phyloP scores from a whole-genome alignment of 1,140 invertebrate species.

The Drosophila funebris region DNA sequence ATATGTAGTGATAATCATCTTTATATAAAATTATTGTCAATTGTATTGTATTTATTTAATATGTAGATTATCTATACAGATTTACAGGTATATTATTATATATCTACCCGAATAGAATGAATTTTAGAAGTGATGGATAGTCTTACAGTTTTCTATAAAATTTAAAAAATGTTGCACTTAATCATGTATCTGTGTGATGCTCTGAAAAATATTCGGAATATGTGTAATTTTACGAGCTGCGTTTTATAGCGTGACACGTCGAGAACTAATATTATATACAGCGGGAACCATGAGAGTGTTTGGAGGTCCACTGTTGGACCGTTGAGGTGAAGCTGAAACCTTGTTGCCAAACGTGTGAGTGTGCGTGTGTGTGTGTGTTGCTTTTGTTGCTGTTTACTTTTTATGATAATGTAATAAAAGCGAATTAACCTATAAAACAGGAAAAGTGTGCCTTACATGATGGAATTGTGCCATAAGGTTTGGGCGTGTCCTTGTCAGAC shows the following conservation, averaged over 20 bases:
- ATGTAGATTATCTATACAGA: too few species aligned
- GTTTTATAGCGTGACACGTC: conserved; percentile 56
- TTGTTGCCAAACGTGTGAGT: conserved; percentile 51
- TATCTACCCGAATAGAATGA: background rate
- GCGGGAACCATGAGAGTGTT: conserved; percentile 2
- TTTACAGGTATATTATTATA: background rate
- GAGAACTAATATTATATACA: conserved; percentile 34
- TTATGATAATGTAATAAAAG: conserved; percentile 83
- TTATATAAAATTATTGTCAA: too few species aligned
- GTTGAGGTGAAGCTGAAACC: conserved; percentile 64
- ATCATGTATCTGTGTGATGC: background rate
- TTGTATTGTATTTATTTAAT: too few species aligned
- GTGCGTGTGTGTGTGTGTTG: conserved; percentile 13
- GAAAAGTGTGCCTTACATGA: conserved; percentile 77
- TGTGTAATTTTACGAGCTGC: conserved; percentile 59
- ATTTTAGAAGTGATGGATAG: background rate
- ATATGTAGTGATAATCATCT: too few species aligned
- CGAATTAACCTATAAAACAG: conserved; percentile 81
- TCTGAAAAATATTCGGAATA: conserved; percentile 4
- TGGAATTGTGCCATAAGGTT: conserved; percentile 78
- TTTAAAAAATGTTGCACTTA: conserved; percentile 8
- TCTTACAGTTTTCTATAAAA: background rate
- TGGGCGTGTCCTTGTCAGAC: conserved; percentile 69
- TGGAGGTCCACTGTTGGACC: conserved; percentile 9
- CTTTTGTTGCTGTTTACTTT: conserved; percentile 53